Percentiles rank a stretch among this genome's conserved stretches.
phyloP scores from a whole-genome alignment of 1,140 invertebrate species.

The Bicyclus anynana region DNA sequence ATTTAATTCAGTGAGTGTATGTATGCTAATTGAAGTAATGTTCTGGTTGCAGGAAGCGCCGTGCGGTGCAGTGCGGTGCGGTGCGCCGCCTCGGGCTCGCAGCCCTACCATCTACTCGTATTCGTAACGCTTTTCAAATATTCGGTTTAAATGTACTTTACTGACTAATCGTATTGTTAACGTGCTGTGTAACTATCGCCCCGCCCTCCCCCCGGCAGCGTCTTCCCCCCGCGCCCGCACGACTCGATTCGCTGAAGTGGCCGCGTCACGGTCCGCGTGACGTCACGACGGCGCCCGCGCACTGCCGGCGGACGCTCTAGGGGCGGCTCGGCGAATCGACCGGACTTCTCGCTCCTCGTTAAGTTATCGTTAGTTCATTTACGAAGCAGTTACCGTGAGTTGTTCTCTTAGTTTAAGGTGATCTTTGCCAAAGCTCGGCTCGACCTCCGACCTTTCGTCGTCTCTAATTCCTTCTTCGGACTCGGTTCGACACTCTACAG shows the following conservation, averaged over 20 bases:
- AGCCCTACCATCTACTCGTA: slow-evolving; percentile 35
- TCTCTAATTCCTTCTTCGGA: slow-evolving; percentile 46
- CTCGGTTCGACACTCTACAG: slow-evolving; percentile 50
- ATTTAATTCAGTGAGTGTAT: no score
- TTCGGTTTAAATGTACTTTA: slow-evolving; percentile 43
- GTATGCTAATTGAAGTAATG: background rate
- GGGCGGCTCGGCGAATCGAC: no score
- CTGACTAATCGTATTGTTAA: slow-evolving; percentile 40
- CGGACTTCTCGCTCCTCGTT: no score
- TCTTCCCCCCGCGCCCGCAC: no score
- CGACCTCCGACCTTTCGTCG: slow-evolving; percentile 52
- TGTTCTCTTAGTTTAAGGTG: slow-evolving; percentile 64
- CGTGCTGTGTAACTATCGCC: slow-evolving; percentile 29
- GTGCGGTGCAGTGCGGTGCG: slow-evolving; percentile 41
- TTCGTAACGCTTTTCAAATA: slow-evolving; percentile 44
- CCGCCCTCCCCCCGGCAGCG: slow-evolving; percentile 9
- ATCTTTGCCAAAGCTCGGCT: slow-evolving; percentile 68
- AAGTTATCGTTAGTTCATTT: no score
- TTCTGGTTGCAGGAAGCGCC: slow-evolving; percentile 42
- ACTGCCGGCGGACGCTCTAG: no score
- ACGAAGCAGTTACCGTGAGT: slow-evolving; percentile 74
- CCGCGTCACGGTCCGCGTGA: no score
- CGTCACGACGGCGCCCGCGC: no score
- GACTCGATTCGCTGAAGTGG: no score
- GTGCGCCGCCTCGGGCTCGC: slow-evolving; percentile 41